Percentiles rank a stretch among this genome's conserved stretches.
These are phyloP conservation scores for Zaprionus camerounensis DNA, from an alignment of 1,140 invertebrate genomes.

Conservation along the genomic window DNA sequence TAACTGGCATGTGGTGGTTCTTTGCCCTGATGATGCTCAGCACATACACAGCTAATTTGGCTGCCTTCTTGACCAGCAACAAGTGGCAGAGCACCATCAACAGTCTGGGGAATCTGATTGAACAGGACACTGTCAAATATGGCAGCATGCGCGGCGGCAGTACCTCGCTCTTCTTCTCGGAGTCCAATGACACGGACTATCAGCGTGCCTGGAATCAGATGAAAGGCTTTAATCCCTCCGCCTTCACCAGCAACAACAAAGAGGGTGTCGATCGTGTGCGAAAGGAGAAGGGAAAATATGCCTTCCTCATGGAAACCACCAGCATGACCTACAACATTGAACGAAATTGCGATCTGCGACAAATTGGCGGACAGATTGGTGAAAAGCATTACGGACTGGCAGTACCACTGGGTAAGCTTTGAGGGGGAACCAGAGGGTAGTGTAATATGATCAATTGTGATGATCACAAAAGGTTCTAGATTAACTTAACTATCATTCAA, in stretches of 20 bases:
- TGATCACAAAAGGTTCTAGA: no score
- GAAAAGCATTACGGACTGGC: conserved; percentile 94
- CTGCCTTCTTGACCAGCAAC: conserved; percentile 96
- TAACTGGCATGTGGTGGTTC: conserved; percentile 97
- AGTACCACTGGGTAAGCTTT: conserved; percentile 88
- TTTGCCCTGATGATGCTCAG: conserved; percentile 97
- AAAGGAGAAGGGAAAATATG: conserved; percentile 88
- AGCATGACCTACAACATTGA: conserved; percentile 92
- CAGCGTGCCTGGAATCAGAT: conserved; percentile 91
- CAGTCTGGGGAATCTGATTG: conserved; percentile 93
- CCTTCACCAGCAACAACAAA: conserved; percentile 91
- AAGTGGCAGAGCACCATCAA: conserved; percentile 93
- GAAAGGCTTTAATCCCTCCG: conserved; percentile 91
- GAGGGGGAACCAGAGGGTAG: not conserved
- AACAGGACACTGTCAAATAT: conserved; percentile 94
- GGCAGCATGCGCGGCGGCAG: conserved; percentile 91
- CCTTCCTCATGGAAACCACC: conserved; percentile 94
- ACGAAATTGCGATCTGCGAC: conserved; percentile 90
- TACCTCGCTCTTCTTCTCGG: conserved; percentile 86
- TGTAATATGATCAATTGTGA: no score
- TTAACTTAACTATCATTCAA: no score
- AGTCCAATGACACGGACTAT: conserved; percentile 90
- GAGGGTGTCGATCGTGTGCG: conserved; percentile 93
- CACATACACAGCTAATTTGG: conserved; percentile 97
- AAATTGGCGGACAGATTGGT: conserved; percentile 91